Evolutionary conservation across 2,113 vertebrate genomes (phyloP).

Genomic region (Climacteris rufus): DNA sequence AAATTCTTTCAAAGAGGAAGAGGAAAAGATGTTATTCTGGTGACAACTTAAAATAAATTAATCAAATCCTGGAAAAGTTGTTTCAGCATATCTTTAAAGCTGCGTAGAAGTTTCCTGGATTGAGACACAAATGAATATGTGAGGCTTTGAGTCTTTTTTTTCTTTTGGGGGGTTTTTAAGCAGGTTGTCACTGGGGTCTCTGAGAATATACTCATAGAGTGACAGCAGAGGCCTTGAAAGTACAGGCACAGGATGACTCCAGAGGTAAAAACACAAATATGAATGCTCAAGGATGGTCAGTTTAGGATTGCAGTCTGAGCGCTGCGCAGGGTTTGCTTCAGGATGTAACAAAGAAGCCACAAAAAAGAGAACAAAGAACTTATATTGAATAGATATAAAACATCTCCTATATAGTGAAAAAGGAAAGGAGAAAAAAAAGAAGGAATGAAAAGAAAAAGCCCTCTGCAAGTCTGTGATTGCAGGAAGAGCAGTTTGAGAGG

Average conservation of each 20-base stretch:
- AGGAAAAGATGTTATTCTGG: background rate
- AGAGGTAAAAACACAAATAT: background rate
- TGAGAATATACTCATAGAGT: background rate
- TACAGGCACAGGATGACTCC: background rate
- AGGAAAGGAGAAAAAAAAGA: background rate
- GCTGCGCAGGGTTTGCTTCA: background rate
- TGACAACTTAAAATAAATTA: background rate
- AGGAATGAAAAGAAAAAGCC: background rate
- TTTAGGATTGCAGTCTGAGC: background rate
- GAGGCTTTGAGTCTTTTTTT: background rate
- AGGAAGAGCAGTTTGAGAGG: background rate
- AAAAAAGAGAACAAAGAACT: background rate
- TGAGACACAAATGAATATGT: background rate
- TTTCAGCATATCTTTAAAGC: background rate
- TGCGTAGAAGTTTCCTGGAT: background rate
- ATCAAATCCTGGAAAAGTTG: background rate
- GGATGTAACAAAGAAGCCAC: background rate
- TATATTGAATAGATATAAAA: background rate
- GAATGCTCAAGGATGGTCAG: background rate
- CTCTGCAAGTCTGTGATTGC: accelerated
- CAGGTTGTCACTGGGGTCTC: background rate
- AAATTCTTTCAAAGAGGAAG: slow-evolving; percentile 20
- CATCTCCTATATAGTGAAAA: background rate
- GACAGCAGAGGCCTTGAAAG: background rate
- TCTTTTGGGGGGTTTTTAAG: background rate